Percentiles rank a stretch among this genome's conserved stretches.
Conservation (phyloP, 2,888 invertebrate genomes). For the Calliphora vomitoria region DNA sequence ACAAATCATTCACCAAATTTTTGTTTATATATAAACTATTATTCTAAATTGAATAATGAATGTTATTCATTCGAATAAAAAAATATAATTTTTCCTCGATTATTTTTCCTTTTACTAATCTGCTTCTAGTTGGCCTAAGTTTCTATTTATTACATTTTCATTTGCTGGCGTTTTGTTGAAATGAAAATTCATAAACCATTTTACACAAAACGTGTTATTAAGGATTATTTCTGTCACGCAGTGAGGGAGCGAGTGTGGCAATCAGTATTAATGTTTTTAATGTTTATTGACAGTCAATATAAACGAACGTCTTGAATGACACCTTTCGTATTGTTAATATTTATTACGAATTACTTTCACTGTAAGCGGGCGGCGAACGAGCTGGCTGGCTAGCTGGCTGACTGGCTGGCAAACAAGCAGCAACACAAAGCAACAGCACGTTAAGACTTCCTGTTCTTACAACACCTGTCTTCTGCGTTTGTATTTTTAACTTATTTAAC, state of each 20-base stretch:
- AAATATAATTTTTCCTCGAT: no score
- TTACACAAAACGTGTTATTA: background rate
- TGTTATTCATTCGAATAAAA: no score
- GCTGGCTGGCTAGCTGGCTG: background rate
- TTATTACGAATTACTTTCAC: conserved; percentile 66
- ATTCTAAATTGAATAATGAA: no score
- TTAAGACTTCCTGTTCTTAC: conserved; percentile 67
- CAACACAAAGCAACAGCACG: conserved; percentile 4
- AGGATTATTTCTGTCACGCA: conserved; percentile 4
- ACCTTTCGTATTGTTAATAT: conserved; percentile 46
- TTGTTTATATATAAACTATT: no score
- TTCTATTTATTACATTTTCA: no score
- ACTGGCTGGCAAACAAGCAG: conserved; percentile 14
- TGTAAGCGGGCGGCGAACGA: conserved; percentile 21
- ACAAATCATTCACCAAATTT: no score
- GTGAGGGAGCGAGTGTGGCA: background rate
- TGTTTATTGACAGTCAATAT: conserved; percentile 27
- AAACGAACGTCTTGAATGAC: conserved; percentile 28
- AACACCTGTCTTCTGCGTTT: conserved; percentile 56
- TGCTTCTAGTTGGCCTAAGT: no score
- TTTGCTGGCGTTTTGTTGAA: background rate
- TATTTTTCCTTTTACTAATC: no score
- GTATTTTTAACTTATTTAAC: conserved; percentile 1
- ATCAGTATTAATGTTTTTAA: background rate
- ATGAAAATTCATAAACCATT: background rate